Base-by-base conservation (phyloP, 1,140 invertebrate genomes). In the Drosophila paulistorum region DNA sequence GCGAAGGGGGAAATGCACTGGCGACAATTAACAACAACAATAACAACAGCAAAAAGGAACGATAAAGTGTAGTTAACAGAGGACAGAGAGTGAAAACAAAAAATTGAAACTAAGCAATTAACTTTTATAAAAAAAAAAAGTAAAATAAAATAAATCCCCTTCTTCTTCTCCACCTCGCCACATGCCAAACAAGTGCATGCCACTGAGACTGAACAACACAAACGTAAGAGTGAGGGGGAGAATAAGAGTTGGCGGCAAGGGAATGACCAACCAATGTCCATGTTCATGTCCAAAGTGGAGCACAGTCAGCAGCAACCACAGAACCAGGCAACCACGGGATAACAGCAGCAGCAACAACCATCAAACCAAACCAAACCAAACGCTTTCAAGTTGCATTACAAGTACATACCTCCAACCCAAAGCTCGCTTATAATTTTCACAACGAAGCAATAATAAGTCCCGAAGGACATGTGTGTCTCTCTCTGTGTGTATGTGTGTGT, bases 101-200 rank as follows among this genome's bases (percentile, higher is more conserved):
- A 51, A 51, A 68, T 60, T 72, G 64, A 72, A 72, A 76, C 70
- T 68, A 72, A 61, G 65, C 74, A 76, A 72, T 72, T 76, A 72
- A 72, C 54, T 76, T 58, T 68, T 63, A 68, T 64, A 54, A 76
- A 74, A 61, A 64, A 59, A 30, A 30, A 30, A 30, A 30, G 4
- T 7, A 35, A 35, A 35, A 17, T 13, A 10, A 58, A 10, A 58
- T 35, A 14, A 17, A 17, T 58, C n/a, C 30, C 14, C 14, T 39
- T 33, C 37, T 11, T 11, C 33, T 35, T 17, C 3, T 13, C 17
- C 11, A 2, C 1, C 20, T 11, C 20, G 11, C 30, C 57, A 59
- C 57, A 37, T 14, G 35, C 20, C 10, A 30, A 14, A 51, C 45
- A 51, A 51, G 9, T 10, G 45, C 45, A 51, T 11, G 17, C 17